Conservation (phyloP, 2,888 invertebrate species). For the Sisyra terminalis region DNA sequence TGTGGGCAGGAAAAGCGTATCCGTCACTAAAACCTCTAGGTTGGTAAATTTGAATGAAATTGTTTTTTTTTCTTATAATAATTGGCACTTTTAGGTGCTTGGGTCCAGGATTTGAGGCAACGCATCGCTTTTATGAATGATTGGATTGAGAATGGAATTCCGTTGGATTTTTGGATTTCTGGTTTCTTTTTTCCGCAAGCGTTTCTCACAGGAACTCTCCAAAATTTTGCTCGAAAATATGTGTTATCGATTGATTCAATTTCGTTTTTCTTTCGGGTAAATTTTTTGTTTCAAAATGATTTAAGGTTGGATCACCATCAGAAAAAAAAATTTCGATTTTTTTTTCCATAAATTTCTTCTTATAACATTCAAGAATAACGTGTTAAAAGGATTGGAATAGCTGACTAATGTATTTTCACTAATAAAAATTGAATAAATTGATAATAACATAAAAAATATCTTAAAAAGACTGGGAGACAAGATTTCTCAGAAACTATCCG, state of each 20-base stretch:
- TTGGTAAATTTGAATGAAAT: slow-evolving; percentile 19
- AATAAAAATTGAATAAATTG: too few relatives aligned
- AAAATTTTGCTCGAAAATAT: slow-evolving; percentile 66
- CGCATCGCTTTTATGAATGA: slow-evolving; percentile 43
- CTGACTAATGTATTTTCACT: too few relatives aligned
- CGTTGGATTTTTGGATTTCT: slow-evolving; percentile 65
- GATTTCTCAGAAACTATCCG: too few relatives aligned
- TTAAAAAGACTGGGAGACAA: too few relatives aligned
- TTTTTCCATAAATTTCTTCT: too few relatives aligned
- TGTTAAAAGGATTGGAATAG: too few relatives aligned
- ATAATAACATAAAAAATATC: too few relatives aligned
- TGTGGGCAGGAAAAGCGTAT: slow-evolving; percentile 54
- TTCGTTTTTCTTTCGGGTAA: slow-evolving; percentile 42
- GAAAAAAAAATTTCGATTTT: too few relatives aligned
- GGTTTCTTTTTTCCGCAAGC: slow-evolving; percentile 79
- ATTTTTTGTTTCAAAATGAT: too few relatives aligned
- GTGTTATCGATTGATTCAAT: slow-evolving; percentile 59
- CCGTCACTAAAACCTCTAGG: slow-evolving; percentile 55
- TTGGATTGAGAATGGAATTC: slow-evolving; percentile 53
- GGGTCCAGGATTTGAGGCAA: slow-evolving; percentile 44
- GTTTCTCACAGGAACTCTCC: slow-evolving; percentile 65
- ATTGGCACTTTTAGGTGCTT: slow-evolving; percentile 32
- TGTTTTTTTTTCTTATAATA: not conserved
- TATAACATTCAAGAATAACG: too few relatives aligned
- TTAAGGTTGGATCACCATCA: too few relatives aligned